Conservation (phyloP, 2,113 vertebrate species). For the Tragelaphus scriptus region DNA sequence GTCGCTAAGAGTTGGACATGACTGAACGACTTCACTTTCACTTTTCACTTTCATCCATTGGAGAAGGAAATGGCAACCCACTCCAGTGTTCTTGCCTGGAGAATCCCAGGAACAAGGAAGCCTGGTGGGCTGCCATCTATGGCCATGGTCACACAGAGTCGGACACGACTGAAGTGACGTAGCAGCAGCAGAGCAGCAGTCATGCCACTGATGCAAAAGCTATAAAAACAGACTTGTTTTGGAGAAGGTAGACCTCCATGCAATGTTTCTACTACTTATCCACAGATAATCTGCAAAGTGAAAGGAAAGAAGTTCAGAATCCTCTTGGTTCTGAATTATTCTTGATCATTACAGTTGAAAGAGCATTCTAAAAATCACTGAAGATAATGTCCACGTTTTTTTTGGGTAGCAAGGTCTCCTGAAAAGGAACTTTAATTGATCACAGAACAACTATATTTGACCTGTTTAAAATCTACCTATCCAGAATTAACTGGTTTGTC, state of each 20-base stretch:
- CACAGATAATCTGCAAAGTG: not conserved
- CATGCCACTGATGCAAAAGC: not conserved
- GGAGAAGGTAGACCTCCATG: not conserved
- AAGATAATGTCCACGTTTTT: not conserved
- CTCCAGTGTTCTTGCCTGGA: not conserved
- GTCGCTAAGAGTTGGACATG: not conserved
- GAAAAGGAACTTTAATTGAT: not conserved
- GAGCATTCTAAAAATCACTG: constrained; percentile 71
- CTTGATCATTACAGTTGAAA: constrained; percentile 1
- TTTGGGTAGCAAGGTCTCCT: not conserved
- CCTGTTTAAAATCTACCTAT: not conserved
- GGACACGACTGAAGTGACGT: accelerated
- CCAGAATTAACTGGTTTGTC: not conserved
- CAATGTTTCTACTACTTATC: not conserved
- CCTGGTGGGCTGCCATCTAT: not conserved
- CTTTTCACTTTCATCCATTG: not conserved
- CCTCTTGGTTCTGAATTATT: not conserved
- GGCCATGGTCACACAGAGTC: not conserved
- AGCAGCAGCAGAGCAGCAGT: not conserved
- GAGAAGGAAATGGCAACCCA: not conserved
- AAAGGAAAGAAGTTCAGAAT: not conserved
- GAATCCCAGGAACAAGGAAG: not conserved
- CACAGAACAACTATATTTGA: not conserved
- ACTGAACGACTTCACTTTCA: not conserved
- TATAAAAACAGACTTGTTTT: not conserved